Percentiles rank a stretch among this genome's conserved stretches.
These are phyloP conservation scores for Trachelus stipa DNA, from an alignment of 2,888 invertebrate species.

Conservation along the genomic window DNA sequence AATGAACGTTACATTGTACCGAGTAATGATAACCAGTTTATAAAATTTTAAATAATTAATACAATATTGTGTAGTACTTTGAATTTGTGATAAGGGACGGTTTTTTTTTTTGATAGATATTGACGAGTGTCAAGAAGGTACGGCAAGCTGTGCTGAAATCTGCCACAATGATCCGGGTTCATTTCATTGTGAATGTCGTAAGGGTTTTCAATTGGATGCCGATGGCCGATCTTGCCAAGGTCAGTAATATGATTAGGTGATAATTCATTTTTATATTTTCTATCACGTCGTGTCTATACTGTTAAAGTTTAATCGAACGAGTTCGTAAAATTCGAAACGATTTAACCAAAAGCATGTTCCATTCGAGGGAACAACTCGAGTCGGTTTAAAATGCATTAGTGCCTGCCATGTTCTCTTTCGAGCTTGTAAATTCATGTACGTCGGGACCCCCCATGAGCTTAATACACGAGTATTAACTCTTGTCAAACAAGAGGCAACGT, in stretches of 20 bases:
- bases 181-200: constrained; percentile 70
- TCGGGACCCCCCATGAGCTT: constrained; percentile 6
- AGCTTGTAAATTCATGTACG: neutral
- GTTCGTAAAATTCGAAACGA: neutral
- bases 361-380: neutral
- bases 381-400: neutral
- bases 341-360: neutral
- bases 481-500: neutral
- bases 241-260: constrained; percentile 45
- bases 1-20: neutral
- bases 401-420: neutral
- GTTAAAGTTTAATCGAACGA: neutral
- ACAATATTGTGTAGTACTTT: neutral
- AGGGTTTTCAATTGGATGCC: constrained; percentile 68
- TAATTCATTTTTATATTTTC: neutral
- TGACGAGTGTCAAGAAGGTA: constrained; percentile 70
- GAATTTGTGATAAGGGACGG: neutral
- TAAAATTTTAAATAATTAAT: neutral
- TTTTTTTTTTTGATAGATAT: constrained; percentile 64
- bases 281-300: neutral
- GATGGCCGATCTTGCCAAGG: constrained; percentile 69
- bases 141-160: constrained; percentile 70
- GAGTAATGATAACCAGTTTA: neutral
- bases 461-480: constrained; percentile 13
- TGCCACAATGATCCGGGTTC: constrained; percentile 72